Evolutionary conservation across 1,140 invertebrate genomes (phyloP).

Genomic region (Cydia strobilella): DNA sequence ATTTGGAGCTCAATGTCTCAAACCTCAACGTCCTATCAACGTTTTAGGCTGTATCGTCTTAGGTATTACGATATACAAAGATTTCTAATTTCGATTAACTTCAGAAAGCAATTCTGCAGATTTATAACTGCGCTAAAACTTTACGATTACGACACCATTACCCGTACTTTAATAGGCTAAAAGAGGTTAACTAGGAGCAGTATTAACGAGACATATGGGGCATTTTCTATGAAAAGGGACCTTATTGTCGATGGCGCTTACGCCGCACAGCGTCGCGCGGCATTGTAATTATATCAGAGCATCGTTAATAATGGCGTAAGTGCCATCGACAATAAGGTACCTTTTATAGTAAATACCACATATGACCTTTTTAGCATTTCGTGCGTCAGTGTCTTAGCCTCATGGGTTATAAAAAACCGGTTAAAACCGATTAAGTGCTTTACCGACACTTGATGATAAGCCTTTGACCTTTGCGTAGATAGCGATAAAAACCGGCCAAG

Average conservation of each 20-base stretch:
- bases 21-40: no score
- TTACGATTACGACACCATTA: neutral
- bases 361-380: neutral
- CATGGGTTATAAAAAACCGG: constrained; percentile 3
- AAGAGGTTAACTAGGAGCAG: neutral
- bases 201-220: neutral
- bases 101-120: neutral
- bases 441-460: neutral
- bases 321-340: no score
- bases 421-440: neutral
- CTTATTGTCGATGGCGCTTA: no score
- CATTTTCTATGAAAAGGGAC: no score
- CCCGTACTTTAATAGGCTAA: neutral
- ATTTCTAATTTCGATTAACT: neutral
- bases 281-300: no score
- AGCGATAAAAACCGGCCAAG: no score
- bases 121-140: neutral
- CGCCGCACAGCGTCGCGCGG: no score
- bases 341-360: no score
- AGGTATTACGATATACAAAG: no score
- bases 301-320: no score
- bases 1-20: no score
- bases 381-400: neutral
- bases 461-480: neutral
- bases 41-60: no score